phyloP scores from a whole-genome alignment of 2,113 vertebrate species.

The Hippocampus comes region DNA sequence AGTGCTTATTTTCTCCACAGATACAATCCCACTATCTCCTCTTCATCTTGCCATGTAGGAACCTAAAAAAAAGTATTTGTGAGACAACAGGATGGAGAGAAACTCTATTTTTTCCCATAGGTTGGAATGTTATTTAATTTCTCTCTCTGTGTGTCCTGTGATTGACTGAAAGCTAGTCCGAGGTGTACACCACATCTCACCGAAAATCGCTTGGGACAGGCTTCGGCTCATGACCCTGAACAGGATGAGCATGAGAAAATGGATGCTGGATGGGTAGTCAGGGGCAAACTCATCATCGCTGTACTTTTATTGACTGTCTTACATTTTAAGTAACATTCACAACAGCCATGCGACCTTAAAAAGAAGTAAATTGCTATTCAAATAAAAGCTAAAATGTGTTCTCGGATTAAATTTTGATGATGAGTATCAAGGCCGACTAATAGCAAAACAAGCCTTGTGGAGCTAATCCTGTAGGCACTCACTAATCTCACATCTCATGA shows the following conservation, averaged over 20 bases:
- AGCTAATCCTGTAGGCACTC: background rate
- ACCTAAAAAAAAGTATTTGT: constrained; percentile 18
- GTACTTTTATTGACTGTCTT: background rate
- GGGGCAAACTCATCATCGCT: background rate
- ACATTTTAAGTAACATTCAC: background rate
- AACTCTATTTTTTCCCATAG: too few relatives aligned
- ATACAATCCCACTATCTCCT: constrained; percentile 20
- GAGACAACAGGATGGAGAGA: background rate
- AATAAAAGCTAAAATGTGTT: too few relatives aligned
- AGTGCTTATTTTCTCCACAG: constrained; percentile 22
- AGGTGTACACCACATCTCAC: background rate
- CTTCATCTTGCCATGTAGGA: constrained; percentile 13
- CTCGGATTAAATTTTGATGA: too few relatives aligned
- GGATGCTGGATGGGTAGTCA: background rate
- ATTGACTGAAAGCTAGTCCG: too few relatives aligned
- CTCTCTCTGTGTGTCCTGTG: background rate
- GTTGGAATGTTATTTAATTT: too few relatives aligned
- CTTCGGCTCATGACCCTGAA: background rate
- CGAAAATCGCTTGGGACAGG: background rate
- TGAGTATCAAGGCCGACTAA: too few relatives aligned
- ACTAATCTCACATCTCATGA: background rate
- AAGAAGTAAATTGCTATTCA: too few relatives aligned
- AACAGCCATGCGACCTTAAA: too few relatives aligned
- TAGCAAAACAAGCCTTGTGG: background rate
- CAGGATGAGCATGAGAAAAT: background rate